Percentiles rank a stretch among this genome's conserved stretches.
phyloP scores from a whole-genome alignment of 2,888 invertebrate genomes.

The Drosophila meridiana region DNA sequence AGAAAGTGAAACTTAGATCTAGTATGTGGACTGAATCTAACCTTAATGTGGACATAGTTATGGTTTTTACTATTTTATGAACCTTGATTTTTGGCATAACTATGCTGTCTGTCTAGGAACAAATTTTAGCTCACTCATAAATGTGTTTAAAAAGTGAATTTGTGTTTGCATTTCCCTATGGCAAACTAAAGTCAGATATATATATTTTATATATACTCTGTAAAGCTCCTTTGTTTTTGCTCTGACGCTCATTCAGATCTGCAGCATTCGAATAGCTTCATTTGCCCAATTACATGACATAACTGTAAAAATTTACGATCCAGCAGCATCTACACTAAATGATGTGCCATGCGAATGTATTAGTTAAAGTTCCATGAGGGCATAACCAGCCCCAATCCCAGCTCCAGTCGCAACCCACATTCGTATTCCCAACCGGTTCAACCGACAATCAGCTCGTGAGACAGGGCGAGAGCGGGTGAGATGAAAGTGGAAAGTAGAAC shows the following conservation, averaged over 20 bases:
- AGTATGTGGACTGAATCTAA: not conserved
- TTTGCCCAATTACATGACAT: slow-evolving; percentile 72
- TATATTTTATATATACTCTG: too few species aligned
- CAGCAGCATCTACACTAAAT: slow-evolving; percentile 44
- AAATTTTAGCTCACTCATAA: slow-evolving; percentile 10
- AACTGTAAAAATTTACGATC: slow-evolving; percentile 72
- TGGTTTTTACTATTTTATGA: too few species aligned
- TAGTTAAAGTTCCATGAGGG: slow-evolving; percentile 49
- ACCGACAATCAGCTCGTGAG: slow-evolving; percentile 58
- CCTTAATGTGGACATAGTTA: not conserved
- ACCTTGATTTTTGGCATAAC: not conserved
- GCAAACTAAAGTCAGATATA: slow-evolving; percentile 9
- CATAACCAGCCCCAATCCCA: not conserved
- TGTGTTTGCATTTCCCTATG: slow-evolving; percentile 3
- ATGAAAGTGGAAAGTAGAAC: slow-evolving; percentile 41
- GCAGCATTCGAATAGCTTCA: slow-evolving; percentile 64
- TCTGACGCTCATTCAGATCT: slow-evolving; percentile 25
- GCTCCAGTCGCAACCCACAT: slow-evolving; percentile 2
- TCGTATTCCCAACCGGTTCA: slow-evolving; percentile 53
- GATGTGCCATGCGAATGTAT: slow-evolving; percentile 55
- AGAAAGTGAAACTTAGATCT: not conserved
- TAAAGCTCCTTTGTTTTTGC: slow-evolving; percentile 33
- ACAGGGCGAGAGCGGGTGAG: not conserved
- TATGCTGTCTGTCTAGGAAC: slow-evolving; percentile 5
- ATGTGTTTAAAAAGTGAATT: slow-evolving; percentile 42